These are phyloP conservation scores for Corythornis leucogaster DNA, from an alignment of 2,797 vertebrate species.

Conservation along the genomic window DNA sequence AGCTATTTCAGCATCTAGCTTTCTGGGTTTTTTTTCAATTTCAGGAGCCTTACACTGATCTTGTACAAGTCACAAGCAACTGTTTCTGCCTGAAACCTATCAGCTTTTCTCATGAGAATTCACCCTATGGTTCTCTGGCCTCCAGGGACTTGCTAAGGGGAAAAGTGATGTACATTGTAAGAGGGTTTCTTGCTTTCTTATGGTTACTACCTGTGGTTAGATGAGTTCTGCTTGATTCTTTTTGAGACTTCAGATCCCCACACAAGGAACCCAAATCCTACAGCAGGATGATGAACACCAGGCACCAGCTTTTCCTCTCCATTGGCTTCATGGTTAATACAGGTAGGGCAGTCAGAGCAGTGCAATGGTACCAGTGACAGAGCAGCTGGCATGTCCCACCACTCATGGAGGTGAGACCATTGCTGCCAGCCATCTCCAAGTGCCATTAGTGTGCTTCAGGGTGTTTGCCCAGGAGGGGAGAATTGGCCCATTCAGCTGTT, in stretches of 20 bases:
- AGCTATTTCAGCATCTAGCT: not conserved
- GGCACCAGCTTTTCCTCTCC: too few species aligned
- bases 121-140: not conserved
- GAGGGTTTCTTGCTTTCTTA: not conserved
- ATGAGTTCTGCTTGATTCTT: not conserved
- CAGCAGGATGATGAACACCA: not conserved
- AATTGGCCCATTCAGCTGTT: too few species aligned
- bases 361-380: too few species aligned
- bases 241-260: not conserved
- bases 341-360: too few species aligned
- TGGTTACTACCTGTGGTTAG: not conserved
- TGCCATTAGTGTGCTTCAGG: too few species aligned
- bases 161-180: not conserved
- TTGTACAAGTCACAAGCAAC: not conserved
- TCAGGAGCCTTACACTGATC: not conserved
- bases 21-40: not conserved
- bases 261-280: not conserved
- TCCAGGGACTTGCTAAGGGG: not conserved
- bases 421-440: too few species aligned
- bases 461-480: too few species aligned
- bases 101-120: not conserved
- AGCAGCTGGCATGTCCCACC: too few species aligned
- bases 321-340: too few species aligned
- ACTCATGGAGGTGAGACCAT: too few species aligned
- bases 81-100: not conserved